Percentiles rank a stretch among this genome's conserved stretches.
phyloP scores from a whole-genome alignment of 2,888 invertebrate genomes.

The Corbicula japonica region DNA sequence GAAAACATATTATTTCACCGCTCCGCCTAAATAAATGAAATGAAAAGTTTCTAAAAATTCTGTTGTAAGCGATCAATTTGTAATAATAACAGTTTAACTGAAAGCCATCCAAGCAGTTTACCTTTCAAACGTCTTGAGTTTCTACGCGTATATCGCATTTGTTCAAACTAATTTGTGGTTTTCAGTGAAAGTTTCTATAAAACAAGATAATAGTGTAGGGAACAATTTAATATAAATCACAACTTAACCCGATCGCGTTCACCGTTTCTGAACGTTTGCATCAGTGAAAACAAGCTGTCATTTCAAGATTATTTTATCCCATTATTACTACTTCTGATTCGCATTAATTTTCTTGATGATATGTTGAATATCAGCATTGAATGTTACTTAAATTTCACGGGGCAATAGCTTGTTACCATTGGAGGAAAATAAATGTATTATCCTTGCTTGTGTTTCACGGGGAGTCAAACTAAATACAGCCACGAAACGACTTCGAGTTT shows the following conservation, averaged over 20 bases:
- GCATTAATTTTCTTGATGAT: constrained; percentile 25
- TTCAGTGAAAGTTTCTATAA: constrained; percentile 11
- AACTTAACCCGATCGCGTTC: constrained; percentile 19
- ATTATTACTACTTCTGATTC: constrained; percentile 22
- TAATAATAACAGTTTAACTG: too few species aligned
- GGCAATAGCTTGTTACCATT: constrained; percentile 1
- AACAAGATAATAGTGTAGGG: constrained; percentile 18
- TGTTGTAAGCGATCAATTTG: too few species aligned
- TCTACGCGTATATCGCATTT: background rate
- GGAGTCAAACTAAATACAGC: constrained; percentile 8
- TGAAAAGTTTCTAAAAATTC: too few species aligned
- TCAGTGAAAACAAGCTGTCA: constrained; percentile 20
- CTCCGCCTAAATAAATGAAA: too few species aligned
- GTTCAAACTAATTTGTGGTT: constrained; percentile 24
- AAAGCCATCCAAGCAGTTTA: constrained; percentile 4
- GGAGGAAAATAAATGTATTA: constrained; percentile 18
- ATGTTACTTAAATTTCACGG: constrained; percentile 44
- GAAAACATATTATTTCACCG: too few species aligned
- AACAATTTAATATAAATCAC: constrained; percentile 41
- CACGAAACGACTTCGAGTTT: constrained; percentile 14
- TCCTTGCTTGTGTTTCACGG: constrained; percentile 31
- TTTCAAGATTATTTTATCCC: constrained; percentile 33
- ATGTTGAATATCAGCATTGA: constrained; percentile 30
- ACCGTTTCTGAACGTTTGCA: background rate
- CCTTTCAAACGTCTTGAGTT: constrained; percentile 13